Base-by-base conservation (phyloP, 2,113 vertebrate genomes). In the Oncorhynchus clarkii region DNA sequence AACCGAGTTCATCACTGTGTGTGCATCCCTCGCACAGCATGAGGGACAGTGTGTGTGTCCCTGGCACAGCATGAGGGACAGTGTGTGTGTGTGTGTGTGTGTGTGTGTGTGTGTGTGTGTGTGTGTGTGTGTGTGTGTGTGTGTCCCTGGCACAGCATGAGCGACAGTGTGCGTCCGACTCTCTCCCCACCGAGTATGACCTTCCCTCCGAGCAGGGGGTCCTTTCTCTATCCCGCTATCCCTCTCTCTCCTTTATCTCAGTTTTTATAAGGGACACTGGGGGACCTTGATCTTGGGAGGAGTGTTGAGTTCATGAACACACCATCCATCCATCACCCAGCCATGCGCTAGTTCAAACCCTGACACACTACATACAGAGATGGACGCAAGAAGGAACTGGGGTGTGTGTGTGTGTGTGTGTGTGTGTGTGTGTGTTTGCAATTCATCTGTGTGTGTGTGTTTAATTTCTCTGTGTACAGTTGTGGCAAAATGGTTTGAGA, bases 171-270 rank as follows among this genome's bases (percentile, higher is more conserved):
- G 65, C 1, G 39, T 73, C 77, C 76, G 57, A 29, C 59, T 74
- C 84, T 76, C 83, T 76, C 83, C 86, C 79, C 29, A 82, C 84
- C 83, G 83, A 79, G 78, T 79, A 1, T 88, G 85, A 89, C 89
- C 87, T 89, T 89, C 84, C 76, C 78, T 77, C 80, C 12, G 66
- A 83, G 86, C 82, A 71, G 39, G 39, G 39, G 39, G 39, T 45
- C 29, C 82, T 76, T 48, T 20, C 66, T 75, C 67, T 24, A 0
- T 79, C 69, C 34, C 8, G 2, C 7, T 8, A 1, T 8, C 31
- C 22, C 76, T 6, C 68, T 62, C 54, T 5, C 59, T 78, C 67
- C 74, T 86, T 89, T 82, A 48, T 1, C 81, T 24, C 26, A 34
- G 5, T 62, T 78, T 7, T 31, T 68, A 71, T 59, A 75, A 82